These are phyloP conservation scores for Drosophila nigrodunni DNA, from an alignment of 1,140 invertebrate species.

Conservation along the genomic window DNA sequence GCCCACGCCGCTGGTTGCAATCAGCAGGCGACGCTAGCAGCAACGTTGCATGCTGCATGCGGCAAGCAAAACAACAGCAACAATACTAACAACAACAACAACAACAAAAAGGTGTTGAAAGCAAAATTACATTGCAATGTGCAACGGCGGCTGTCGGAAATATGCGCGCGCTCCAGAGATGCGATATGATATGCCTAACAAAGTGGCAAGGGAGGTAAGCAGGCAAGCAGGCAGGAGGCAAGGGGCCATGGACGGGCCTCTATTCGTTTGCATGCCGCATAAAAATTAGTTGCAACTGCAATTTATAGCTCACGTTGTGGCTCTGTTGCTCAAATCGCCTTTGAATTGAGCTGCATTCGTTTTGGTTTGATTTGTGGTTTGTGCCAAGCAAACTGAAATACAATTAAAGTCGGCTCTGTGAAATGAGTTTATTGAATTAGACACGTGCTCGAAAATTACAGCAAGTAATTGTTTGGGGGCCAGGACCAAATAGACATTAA, in stretches of 20 bases:
- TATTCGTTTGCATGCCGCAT: constrained; percentile 74
- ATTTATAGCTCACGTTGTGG: constrained; percentile 48
- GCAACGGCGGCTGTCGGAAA: constrained; percentile 66
- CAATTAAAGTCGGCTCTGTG: constrained; percentile 62
- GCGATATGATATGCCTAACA: constrained; percentile 68
- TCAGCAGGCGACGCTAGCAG: constrained; percentile 52
- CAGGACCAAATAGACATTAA: constrained; percentile 50
- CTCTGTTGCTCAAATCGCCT: constrained; percentile 3
- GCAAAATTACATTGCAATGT: constrained; percentile 81
- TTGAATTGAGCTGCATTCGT: constrained; percentile 50
- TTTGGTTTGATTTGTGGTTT: constrained; percentile 61
- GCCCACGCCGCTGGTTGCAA: constrained; percentile 63
- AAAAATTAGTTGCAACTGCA: constrained; percentile 77
- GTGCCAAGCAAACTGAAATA: constrained; percentile 23
- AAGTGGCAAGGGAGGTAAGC: constrained; percentile 4
- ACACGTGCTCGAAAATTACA: constrained; percentile 69
- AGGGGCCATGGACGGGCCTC: not conserved
- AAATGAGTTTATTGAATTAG: constrained; percentile 74
- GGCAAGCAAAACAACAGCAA: constrained; percentile 20
- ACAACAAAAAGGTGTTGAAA: constrained; percentile 77
- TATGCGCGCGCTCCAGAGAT: constrained; percentile 64
- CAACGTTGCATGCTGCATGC: constrained; percentile 58
- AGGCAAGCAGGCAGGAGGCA: not conserved
- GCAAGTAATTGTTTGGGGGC: constrained; percentile 33
- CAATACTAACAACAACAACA: constrained; percentile 9